Conservation (phyloP, 35 echinoderm and acorn worm genomes). For the Apostichopus californicus region DNA sequence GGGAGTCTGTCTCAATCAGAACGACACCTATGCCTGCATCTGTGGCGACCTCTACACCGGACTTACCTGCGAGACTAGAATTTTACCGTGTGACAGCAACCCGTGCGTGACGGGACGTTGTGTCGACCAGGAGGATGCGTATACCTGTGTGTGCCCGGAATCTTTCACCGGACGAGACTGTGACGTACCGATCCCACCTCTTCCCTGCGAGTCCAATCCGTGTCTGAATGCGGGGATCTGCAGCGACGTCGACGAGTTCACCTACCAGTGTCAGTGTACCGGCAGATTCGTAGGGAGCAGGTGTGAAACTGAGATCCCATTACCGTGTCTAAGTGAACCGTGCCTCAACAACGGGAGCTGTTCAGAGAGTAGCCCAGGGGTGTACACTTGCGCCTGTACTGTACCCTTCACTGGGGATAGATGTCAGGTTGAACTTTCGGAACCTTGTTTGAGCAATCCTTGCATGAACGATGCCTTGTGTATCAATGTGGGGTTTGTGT, state of each 20-base stretch:
- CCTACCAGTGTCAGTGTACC: slow-evolving; percentile 72
- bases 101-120: slow-evolving; percentile 83
- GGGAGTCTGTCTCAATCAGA: slow-evolving; percentile 71
- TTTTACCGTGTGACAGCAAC: slow-evolving; percentile 77
- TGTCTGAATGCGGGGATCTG: slow-evolving; percentile 75
- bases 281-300: slow-evolving; percentile 57
- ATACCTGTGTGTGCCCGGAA: slow-evolving; percentile 61
- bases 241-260: slow-evolving; percentile 3
- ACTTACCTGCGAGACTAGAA: slow-evolving; percentile 64
- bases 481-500: slow-evolving; percentile 44
- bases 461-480: slow-evolving; percentile 73
- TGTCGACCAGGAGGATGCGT: slow-evolving; percentile 56
- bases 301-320: slow-evolving; percentile 71
- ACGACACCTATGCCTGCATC: slow-evolving; percentile 26
- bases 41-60: slow-evolving; percentile 56
- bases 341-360: slow-evolving; percentile 61
- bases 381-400: slow-evolving; percentile 46
- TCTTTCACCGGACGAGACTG: slow-evolving; percentile 72
- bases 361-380: slow-evolving; percentile 11
- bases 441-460: slow-evolving; percentile 76
- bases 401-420: slow-evolving; percentile 44
- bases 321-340: slow-evolving; percentile 66
- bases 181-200: slow-evolving; percentile 59
- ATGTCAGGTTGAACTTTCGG: slow-evolving; percentile 48
- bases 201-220: slow-evolving; percentile 75